These are phyloP conservation scores for Platycheirus albimanus DNA, from an alignment of 2,888 invertebrate genomes.

Conservation along the genomic window DNA sequence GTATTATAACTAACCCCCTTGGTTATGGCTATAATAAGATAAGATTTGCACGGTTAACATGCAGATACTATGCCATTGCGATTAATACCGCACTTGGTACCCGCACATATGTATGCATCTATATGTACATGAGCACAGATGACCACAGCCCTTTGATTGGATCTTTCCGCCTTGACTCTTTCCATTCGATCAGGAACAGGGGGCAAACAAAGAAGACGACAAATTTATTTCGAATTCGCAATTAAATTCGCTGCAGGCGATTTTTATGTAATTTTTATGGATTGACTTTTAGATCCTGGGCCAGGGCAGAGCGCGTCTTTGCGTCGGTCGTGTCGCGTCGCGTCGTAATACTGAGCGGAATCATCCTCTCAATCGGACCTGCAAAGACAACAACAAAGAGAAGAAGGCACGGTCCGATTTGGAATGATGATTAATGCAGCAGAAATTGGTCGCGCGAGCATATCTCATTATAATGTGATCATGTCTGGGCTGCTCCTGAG, in stretches of 20 bases:
- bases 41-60: conserved; percentile 56
- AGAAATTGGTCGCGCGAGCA: conserved; percentile 74
- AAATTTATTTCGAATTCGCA: conserved; percentile 80
- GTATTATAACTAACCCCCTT: conserved; percentile 68
- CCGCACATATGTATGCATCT: conserved; percentile 9
- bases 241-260: conserved; percentile 80
- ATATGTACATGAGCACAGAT: not conserved
- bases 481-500: conserved; percentile 71
- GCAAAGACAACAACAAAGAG: conserved; percentile 24
- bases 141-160: conserved; percentile 46
- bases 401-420: conserved; percentile 67
- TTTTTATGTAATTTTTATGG: conserved; percentile 78
- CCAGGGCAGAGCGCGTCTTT: conserved; percentile 1
- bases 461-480: conserved; percentile 75
- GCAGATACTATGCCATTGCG: conserved; percentile 45
- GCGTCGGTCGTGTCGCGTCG: too few species aligned
- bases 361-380: conserved; percentile 38
- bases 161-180: conserved; percentile 25
- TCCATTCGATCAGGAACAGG: conserved; percentile 17
- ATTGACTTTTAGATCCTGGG: conserved; percentile 72
- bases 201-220: conserved; percentile 76
- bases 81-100: too few species aligned
- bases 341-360: conserved; percentile 29
- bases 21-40: conserved; percentile 68
- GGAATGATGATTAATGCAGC: conserved; percentile 74